These are phyloP conservation scores for Megalops atlanticus DNA, from an alignment of 2,113 vertebrate genomes.

Conservation along the genomic window DNA sequence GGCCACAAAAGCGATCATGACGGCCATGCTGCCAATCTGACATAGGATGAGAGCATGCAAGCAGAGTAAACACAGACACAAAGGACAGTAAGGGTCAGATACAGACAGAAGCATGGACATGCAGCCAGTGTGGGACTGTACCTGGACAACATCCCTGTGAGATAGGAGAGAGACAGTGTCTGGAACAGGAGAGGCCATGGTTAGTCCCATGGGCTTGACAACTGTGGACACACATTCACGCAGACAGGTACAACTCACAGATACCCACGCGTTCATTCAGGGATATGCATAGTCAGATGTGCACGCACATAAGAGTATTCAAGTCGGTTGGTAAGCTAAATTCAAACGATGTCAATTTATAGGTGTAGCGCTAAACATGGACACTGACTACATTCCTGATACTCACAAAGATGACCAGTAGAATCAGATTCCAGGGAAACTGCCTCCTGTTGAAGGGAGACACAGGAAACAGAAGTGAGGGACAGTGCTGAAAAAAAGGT, in stretches of 20 bases:
- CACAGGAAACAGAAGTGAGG: constrained; percentile 13
- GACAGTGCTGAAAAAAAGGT: too few species aligned
- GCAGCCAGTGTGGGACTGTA: constrained; percentile 44
- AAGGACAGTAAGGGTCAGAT: background rate
- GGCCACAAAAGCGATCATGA: constrained; percentile 32
- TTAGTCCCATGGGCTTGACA: background rate
- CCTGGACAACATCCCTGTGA: constrained; percentile 93
- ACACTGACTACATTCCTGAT: too few species aligned
- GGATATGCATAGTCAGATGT: too few species aligned
- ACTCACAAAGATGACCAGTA: constrained; percentile 90
- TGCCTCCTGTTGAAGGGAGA: constrained; percentile 71
- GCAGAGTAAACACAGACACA: constrained; percentile 20
- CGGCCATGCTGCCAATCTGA: constrained; percentile 26
- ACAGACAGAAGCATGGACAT: constrained; percentile 17
- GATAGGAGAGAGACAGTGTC: constrained; percentile 92
- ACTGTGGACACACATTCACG: background rate
- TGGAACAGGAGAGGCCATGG: constrained; percentile 53
- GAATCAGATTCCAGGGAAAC: constrained; percentile 93
- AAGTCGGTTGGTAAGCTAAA: too few species aligned
- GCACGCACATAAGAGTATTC: too few species aligned
- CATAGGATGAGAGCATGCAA: constrained; percentile 6
- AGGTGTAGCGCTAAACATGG: too few species aligned
- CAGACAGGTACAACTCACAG: background rate
- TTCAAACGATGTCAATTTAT: too few species aligned
- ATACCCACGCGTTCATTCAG: background rate